Evolutionary conservation across 1,140 invertebrate genomes (phyloP), one percentile per base, ranked within the genome.

Genomic region (Drosophila varians): DNA sequence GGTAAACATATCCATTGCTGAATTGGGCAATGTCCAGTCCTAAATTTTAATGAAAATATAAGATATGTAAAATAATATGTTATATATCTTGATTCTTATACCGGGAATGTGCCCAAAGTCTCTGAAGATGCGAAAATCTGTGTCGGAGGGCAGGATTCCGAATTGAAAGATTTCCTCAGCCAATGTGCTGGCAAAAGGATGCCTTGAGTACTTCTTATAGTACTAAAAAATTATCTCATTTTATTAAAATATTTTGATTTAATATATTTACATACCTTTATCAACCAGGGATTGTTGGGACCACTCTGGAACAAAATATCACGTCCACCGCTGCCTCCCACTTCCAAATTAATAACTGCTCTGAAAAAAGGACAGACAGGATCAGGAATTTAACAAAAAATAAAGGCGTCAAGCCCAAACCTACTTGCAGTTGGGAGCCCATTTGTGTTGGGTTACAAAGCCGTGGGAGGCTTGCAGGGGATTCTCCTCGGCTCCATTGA

Each of bases 221-320:
- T 94, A 94, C 93, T 96, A 11, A 94, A 77, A n/a, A 94, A 92
- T 11, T 1, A 49, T 14, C 2, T 21, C 23, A 14, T 18, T n/a
- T n/a, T n/a, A n/a, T n/a, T n/a, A n/a, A 23, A 16, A 8, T 21
- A 18, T 84, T 92, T 93, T 0, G 95, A 95, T 87, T 94, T 92
- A 89, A 1, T 1, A 8, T 95, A n/a, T 6, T 91, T 38, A 40
- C 90, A 6, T 26, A 96, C 95, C 88, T 96, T 94, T 53, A 98
- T 92, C 40, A 98, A 93, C 97, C 97, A 98, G 1, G 97, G 95
- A 92, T 97, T 95, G 74, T 96, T 94, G 11, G 97, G 97, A 19
- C 97, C 97, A 69, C 96, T 95, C 93, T 99, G 98, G 92, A 99
- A 99, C 23, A 99, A 92, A 69, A 98, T 93, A 93, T 99, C 98